These are phyloP conservation scores for Anhinga rufa DNA, from an alignment of 2,113 vertebrate genomes.

Conservation along the genomic window DNA sequence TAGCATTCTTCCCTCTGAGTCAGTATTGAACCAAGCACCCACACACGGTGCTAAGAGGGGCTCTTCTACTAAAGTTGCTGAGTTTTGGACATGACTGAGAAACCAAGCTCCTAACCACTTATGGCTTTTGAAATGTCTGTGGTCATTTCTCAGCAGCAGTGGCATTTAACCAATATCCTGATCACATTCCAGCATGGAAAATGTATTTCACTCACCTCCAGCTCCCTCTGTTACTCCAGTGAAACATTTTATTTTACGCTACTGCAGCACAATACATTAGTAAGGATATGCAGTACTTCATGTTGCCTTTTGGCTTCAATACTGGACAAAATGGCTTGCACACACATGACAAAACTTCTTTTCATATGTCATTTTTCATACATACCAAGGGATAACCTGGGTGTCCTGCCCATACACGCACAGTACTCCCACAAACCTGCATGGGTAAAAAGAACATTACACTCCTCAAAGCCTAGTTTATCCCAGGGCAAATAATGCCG, in stretches of 20 bases:
- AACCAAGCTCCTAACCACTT: neutral
- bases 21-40: neutral
- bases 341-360: neutral
- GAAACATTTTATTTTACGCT: neutral
- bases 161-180: neutral
- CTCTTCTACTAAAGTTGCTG: neutral
- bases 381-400: neutral
- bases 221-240: neutral
- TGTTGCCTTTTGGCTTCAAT: neutral
- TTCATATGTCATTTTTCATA: neutral
- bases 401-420: neutral
- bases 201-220: neutral
- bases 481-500: neutral
- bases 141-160: neutral
- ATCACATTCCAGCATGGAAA: neutral
- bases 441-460: neutral
- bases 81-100: neutral
- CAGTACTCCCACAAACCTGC: neutral
- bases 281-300: neutral
- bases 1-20: conserved; percentile 14
- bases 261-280: neutral
- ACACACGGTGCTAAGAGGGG: neutral
- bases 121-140: neutral
- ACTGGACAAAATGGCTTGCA: neutral
- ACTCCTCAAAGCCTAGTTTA: neutral